Percentiles rank a stretch among this genome's conserved stretches.
Conservation (phyloP, 2,797 vertebrate species). For the Decapterus maruadsi region DNA sequence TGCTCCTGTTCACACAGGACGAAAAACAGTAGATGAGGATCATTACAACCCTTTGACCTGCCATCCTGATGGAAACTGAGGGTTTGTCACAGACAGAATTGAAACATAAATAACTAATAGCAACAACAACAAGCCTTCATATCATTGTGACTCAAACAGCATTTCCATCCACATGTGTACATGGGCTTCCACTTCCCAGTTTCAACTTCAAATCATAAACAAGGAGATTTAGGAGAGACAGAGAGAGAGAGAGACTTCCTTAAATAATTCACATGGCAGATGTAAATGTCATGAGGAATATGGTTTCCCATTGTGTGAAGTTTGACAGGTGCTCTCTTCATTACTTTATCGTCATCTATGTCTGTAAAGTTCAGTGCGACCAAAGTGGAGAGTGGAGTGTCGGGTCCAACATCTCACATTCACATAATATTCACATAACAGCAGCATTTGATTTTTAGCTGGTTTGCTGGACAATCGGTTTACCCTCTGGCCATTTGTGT, state of each 20-base stretch:
- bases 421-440: neutral
- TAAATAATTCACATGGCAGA: too few species aligned
- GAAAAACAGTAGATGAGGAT: constrained; percentile 8
- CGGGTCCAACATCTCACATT: neutral
- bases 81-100: neutral
- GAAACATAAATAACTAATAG: neutral
- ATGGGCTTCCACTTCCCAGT: too few species aligned
- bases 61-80: neutral
- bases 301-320: too few species aligned
- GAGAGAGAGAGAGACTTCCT: too few species aligned
- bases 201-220: too few species aligned
- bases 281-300: too few species aligned
- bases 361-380: neutral
- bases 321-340: too few species aligned
- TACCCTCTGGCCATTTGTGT: too few species aligned
- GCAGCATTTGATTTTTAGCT: too few species aligned
- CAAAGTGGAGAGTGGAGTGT: neutral
- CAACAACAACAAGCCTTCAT: neutral
- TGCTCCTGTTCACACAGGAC: neutral
- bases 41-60: neutral
- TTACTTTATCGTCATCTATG: neutral
- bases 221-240: too few species aligned
- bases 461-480: too few species aligned
- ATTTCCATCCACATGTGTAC: too few species aligned
- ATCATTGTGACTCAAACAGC: neutral